Percentiles rank a stretch among this genome's conserved stretches.
Evolutionary conservation across 1,140 invertebrate species (phyloP).

Genomic region (Sarcophaga peregrina): DNA sequence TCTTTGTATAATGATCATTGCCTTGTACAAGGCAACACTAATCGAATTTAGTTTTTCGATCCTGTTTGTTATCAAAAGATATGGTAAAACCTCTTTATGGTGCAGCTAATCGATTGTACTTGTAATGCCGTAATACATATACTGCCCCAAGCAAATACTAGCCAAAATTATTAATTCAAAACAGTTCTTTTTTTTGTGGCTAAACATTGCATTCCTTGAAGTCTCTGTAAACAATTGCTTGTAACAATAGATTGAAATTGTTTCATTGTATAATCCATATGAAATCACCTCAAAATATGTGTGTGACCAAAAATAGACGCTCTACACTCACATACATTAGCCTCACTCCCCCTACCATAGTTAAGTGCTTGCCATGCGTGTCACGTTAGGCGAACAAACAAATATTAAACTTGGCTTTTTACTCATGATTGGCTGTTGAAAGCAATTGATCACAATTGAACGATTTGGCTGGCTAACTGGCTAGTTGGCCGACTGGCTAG

Average conservation of each 20-base stretch:
- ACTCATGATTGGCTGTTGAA: not conserved
- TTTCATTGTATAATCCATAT: not conserved
- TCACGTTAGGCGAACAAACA: not conserved
- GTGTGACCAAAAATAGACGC: no score
- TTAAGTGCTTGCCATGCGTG: not conserved
- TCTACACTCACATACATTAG: no score
- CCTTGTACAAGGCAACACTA: no score
- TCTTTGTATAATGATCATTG: no score
- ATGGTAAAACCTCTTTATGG: no score
- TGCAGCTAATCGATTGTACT: no score
- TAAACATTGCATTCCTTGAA: not conserved
- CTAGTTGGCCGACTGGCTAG: not conserved
- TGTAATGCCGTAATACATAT: no score
- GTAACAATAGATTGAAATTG: not conserved
- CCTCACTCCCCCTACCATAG: not conserved
- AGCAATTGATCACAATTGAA: not conserved
- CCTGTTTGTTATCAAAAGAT: no score
- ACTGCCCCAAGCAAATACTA: no score
- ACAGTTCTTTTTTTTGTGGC: no score
- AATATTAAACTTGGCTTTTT: constrained; percentile 1
- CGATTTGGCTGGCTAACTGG: not conserved
- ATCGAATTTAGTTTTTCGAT: no score
- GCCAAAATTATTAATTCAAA: no score
- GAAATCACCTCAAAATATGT: not conserved
- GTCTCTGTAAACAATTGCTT: not conserved